Percentiles rank a stretch among this genome's conserved stretches.
phyloP scores from a whole-genome alignment of 2,113 vertebrate genomes.

The Calidris pygmaea region DNA sequence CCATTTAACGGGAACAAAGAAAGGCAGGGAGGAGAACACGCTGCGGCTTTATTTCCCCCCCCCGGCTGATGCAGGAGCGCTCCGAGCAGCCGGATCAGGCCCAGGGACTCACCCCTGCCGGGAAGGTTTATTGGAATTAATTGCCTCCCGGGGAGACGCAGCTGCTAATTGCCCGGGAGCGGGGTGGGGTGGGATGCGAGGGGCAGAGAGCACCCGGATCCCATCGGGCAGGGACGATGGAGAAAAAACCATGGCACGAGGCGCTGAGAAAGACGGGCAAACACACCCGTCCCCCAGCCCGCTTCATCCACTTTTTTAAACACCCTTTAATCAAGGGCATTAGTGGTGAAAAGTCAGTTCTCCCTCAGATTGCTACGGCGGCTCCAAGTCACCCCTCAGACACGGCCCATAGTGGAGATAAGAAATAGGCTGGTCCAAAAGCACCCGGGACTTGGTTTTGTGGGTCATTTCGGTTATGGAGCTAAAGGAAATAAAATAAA shows the following conservation, averaged over 20 bases:
- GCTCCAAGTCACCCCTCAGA: not conserved
- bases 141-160: not conserved
- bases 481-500: not conserved
- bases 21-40: fast-evolving
- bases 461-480: not conserved
- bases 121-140: not conserved
- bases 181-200: fast-evolving
- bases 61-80: not conserved
- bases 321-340: not conserved
- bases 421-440: not conserved
- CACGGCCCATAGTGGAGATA: not conserved
- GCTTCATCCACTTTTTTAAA: not conserved
- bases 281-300: not conserved
- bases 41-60: not conserved
- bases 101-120: not conserved
- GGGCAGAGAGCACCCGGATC: not conserved
- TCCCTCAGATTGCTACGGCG: not conserved
- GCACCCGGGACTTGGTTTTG: fast-evolving
- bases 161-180: not conserved
- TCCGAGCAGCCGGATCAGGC: not conserved
- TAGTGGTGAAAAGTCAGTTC: not conserved
- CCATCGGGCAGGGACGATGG: too few species aligned
- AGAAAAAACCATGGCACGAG: fast-evolving
- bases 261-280: not conserved
- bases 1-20: not conserved